Percentiles rank a stretch among this genome's conserved stretches.
Conservation (phyloP, 1,140 invertebrate genomes). For the Nasonia longicornis region DNA sequence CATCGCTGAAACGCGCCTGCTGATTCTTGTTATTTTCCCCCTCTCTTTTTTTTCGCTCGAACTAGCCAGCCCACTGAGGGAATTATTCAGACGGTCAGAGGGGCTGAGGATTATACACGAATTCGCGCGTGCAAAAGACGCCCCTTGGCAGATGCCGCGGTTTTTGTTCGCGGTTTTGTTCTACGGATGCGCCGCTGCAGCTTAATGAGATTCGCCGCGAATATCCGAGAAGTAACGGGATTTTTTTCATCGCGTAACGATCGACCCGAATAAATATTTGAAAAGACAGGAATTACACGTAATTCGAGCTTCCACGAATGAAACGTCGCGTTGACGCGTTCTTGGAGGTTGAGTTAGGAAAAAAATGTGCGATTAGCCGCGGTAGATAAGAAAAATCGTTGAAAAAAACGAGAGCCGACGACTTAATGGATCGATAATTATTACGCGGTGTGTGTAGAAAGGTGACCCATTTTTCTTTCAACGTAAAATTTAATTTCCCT, state of each 20-base stretch:
- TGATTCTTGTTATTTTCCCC: neutral
- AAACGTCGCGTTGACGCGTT: neutral
- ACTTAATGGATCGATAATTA: neutral
- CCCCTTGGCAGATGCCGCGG: neutral
- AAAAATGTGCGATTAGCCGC: neutral
- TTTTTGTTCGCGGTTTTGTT: neutral
- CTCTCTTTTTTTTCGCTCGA: neutral
- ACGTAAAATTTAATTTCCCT: neutral
- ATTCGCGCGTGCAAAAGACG: neutral
- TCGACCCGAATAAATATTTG: too few relatives aligned
- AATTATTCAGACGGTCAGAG: neutral
- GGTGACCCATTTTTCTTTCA: neutral
- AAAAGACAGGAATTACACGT: too few relatives aligned
- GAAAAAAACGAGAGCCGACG: neutral
- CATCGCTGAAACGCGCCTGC: conserved; percentile 52
- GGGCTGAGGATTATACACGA: neutral
- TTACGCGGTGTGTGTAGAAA: neutral
- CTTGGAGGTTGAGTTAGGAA: neutral
- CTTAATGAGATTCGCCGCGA: too few relatives aligned
- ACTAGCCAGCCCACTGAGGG: neutral
- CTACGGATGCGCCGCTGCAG: too few relatives aligned
- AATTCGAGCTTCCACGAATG: neutral
- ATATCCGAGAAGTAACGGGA: too few relatives aligned
- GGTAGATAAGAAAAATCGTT: conserved; percentile 3
- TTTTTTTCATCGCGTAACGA: too few relatives aligned